phyloP scores from a whole-genome alignment of 2,888 invertebrate species.

The Rhamnusium bicolor region DNA sequence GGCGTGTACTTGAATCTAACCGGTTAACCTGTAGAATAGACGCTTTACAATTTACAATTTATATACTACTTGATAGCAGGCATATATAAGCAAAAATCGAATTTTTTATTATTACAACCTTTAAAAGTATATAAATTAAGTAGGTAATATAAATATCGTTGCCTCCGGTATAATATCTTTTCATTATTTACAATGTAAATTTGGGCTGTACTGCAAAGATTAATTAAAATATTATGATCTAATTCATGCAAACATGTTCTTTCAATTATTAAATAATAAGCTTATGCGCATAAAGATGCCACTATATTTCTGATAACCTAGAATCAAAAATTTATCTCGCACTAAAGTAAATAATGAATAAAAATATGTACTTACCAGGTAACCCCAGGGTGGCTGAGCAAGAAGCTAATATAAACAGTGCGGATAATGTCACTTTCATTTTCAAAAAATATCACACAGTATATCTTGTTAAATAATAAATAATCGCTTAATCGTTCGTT shows the following conservation, averaged over 20 bases:
- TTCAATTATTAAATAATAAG: neutral
- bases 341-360: neutral
- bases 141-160: no score
- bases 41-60: no score
- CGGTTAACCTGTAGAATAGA: neutral
- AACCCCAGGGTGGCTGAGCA: neutral
- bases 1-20: neutral
- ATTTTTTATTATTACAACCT: no score
- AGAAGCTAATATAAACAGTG: neutral
- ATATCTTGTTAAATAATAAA: neutral
- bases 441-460: constrained; percentile 23
- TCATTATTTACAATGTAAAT: no score
- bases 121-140: no score
- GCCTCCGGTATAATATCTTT: no score
- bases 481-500: constrained; percentile 30
- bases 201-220: no score
- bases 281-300: neutral
- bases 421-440: constrained; percentile 25
- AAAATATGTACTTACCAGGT: constrained; percentile 20
- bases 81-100: no score
- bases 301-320: neutral
- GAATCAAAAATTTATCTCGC: neutral
- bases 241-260: neutral
- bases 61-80: no score
- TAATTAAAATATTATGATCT: neutral